Evolutionary conservation across 2,888 invertebrate species (phyloP).

Genomic region (Lasius platythorax): DNA sequence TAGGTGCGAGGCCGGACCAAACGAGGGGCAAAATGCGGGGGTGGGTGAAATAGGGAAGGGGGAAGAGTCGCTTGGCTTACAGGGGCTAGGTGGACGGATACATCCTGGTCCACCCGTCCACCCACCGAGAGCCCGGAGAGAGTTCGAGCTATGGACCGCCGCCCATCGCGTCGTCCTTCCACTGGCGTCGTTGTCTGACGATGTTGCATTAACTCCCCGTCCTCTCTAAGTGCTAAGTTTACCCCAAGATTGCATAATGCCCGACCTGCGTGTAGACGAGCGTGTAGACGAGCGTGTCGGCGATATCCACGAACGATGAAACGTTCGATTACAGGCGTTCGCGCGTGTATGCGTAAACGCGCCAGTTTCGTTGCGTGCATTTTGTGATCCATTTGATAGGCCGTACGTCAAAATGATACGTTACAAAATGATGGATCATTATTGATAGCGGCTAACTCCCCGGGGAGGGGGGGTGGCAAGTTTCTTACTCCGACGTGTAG

Average conservation of each 20-base stretch:
- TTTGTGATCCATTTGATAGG: constrained; percentile 3
- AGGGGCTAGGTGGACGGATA: constrained; percentile 57
- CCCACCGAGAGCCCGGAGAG: constrained; percentile 65
- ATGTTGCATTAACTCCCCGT: constrained; percentile 83
- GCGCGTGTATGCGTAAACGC: constrained; percentile 26
- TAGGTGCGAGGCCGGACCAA: constrained; percentile 58
- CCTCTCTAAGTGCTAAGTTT: constrained; percentile 85
- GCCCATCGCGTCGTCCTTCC: constrained; percentile 72
- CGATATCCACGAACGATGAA: constrained; percentile 37
- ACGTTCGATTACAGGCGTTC: constrained; percentile 34
- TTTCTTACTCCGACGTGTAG: constrained; percentile 43
- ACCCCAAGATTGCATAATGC: constrained; percentile 84
- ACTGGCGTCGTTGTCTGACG: constrained; percentile 72
- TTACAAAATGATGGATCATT: constrained; percentile 74
- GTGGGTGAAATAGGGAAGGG: constrained; percentile 55
- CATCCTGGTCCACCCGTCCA: constrained; percentile 62
- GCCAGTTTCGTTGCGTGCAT: background rate
- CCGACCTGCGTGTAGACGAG: constrained; percentile 67
- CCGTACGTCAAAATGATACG: constrained; percentile 51
- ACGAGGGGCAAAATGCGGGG: constrained; percentile 67
- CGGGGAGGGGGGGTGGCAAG: constrained; percentile 26
- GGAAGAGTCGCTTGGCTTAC: constrained; percentile 45
- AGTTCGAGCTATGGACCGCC: constrained; percentile 69
- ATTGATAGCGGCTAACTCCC: constrained; percentile 68
- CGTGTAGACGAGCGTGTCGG: constrained; percentile 65